Evolutionary conservation across 2,888 invertebrate species (phyloP).

Genomic region (Nemapogon koenigi): DNA sequence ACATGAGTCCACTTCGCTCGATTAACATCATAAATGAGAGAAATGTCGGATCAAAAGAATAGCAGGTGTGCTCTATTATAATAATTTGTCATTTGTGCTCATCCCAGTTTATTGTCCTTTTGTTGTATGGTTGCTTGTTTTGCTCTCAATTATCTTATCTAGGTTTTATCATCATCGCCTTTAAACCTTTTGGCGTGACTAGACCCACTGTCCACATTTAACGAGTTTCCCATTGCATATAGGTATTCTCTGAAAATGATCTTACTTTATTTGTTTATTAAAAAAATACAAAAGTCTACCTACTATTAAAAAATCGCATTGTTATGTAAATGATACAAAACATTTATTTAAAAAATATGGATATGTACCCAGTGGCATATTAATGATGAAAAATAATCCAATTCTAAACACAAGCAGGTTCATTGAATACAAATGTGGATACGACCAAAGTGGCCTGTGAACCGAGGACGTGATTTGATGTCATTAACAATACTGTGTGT

Average conservation of each 20-base stretch:
- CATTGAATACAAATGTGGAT: constrained; percentile 58
- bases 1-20: constrained; percentile 40
- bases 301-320: too few species aligned
- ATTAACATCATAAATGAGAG: constrained; percentile 64
- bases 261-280: too few species aligned
- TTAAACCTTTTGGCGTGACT: too few species aligned
- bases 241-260: too few species aligned
- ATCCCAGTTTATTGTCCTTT: constrained; percentile 38
- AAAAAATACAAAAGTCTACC: too few species aligned
- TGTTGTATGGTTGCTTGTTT: constrained; percentile 39
- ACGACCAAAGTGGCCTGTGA: constrained; percentile 45
- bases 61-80: constrained; percentile 61
- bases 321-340: too few species aligned
- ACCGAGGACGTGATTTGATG: constrained; percentile 58
- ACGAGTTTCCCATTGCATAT: too few species aligned
- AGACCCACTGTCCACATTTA: too few species aligned
- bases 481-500: too few species aligned
- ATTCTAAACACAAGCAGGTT: constrained; percentile 54
- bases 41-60: constrained; percentile 63
- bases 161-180: too few species aligned
- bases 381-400: constrained; percentile 60
- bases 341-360: too few species aligned
- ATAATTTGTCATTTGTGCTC: constrained; percentile 58
- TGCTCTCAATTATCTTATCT: too few species aligned
- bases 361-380: constrained; percentile 40